phyloP scores from a whole-genome alignment of 2,888 invertebrate species.

The Aphidius colemani region DNA sequence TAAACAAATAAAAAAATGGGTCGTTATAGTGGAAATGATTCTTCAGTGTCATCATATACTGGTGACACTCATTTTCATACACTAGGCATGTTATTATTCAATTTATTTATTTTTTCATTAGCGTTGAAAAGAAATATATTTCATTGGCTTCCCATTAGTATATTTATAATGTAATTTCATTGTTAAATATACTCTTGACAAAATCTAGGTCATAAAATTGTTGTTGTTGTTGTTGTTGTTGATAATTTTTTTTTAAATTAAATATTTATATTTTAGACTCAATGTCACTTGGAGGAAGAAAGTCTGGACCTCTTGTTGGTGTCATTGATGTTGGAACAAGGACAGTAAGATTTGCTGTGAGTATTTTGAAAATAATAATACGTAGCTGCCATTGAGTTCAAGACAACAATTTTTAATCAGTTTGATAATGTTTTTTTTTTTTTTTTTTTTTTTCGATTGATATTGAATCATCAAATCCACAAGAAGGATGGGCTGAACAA shows the following conservation, averaged over 20 bases:
- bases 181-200: no score
- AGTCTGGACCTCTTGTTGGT: constrained; percentile 70
- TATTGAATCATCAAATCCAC: constrained; percentile 77
- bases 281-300: constrained; percentile 44
- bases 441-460: constrained; percentile 66
- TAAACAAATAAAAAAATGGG: no score
- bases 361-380: not conserved
- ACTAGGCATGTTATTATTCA: no score
- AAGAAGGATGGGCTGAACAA: constrained; percentile 94
- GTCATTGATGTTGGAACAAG: constrained; percentile 97
- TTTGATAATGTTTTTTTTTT: not conserved
- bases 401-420: not conserved
- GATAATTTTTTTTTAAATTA: not conserved
- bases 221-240: not conserved
- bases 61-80: no score
- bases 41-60: no score
- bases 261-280: constrained; percentile 40
- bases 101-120: no score
- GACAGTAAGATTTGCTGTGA: constrained; percentile 83
- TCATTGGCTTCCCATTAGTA: no score
- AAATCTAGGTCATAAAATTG: no score
- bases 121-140: no score
- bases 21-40: no score
- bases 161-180: no score
- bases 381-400: not conserved